Conservation (phyloP, 2,888 invertebrate genomes). For the Troglohyphantes excavatus region DNA sequence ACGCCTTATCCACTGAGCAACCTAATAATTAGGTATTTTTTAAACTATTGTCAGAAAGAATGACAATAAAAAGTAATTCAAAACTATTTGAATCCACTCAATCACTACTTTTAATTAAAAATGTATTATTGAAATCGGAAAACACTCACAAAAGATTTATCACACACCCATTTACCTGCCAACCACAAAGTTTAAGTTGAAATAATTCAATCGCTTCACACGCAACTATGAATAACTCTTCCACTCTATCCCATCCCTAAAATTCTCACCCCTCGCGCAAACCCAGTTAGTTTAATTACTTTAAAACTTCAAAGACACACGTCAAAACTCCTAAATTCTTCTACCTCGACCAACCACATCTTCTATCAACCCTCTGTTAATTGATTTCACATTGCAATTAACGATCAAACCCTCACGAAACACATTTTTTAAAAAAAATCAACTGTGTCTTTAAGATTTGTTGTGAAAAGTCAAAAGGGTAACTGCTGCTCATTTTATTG, state of each 20-base stretch:
- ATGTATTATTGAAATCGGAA: not conserved
- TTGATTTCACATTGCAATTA: slow-evolving; percentile 36
- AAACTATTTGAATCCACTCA: not conserved
- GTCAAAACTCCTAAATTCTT: not conserved
- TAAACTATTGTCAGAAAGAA: too few species aligned
- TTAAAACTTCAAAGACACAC: slow-evolving; percentile 1
- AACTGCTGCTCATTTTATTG: slow-evolving; percentile 24
- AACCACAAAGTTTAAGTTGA: not conserved
- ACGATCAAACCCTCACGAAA: slow-evolving; percentile 17
- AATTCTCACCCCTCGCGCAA: too few species aligned
- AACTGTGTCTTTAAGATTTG: not conserved
- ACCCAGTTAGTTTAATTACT: slow-evolving; percentile 13
- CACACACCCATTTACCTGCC: too few species aligned
- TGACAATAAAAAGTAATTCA: too few species aligned
- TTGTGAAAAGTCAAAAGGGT: not conserved
- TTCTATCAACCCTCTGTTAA: not conserved
- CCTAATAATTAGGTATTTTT: too few species aligned
- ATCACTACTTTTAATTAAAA: not conserved
- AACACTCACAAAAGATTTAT: slow-evolving; percentile 6
- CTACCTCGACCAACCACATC: not conserved
- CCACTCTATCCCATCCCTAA: too few species aligned
- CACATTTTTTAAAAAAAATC: not conserved
- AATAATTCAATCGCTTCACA: not conserved
- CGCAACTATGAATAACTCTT: not conserved
- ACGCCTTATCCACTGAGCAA: too few species aligned